Percentiles rank a stretch among this genome's conserved stretches.
Conservation (phyloP, 1,140 invertebrate genomes). For the Pogonomyrmex barbatus region DNA sequence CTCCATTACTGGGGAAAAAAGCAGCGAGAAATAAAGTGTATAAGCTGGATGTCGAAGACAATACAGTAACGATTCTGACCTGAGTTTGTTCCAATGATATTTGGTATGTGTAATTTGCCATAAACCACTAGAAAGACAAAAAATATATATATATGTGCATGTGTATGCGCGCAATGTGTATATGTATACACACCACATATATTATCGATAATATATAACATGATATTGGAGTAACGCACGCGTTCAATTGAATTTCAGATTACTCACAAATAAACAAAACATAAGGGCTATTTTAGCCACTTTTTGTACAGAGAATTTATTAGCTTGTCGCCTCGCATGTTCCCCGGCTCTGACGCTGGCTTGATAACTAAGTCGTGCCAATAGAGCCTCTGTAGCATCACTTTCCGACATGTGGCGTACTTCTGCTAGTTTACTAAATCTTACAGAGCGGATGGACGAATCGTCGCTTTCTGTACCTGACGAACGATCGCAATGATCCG, state of each 20-base stretch:
- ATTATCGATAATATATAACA: no score
- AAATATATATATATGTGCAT: no score
- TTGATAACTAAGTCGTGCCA: constrained; percentile 94
- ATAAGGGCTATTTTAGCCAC: constrained; percentile 91
- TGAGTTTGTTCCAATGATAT: constrained; percentile 91
- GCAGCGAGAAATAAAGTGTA: constrained; percentile 94
- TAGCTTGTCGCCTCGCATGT: constrained; percentile 89
- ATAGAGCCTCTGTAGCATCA: constrained; percentile 93
- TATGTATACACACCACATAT: no score
- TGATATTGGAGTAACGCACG: no score
- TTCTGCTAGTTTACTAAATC: constrained; percentile 95
- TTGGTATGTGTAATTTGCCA: constrained; percentile 94
- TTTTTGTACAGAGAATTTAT: constrained; percentile 90
- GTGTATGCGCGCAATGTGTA: no score
- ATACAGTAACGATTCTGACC: constrained; percentile 91
- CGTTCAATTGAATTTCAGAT: constrained; percentile 20
- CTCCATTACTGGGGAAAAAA: constrained; percentile 91
- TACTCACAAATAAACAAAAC: constrained; percentile 92
- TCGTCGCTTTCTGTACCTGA: constrained; percentile 95
- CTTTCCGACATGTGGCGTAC: constrained; percentile 92
- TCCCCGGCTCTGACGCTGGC: constrained; percentile 92
- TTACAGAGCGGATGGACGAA: constrained; percentile 90
- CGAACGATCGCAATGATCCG: constrained; percentile 88
- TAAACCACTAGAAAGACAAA: constrained; percentile 89
- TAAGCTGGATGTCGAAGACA: constrained; percentile 93